phyloP scores from a whole-genome alignment of 2,888 invertebrate species.

The Thyatira batis region DNA sequence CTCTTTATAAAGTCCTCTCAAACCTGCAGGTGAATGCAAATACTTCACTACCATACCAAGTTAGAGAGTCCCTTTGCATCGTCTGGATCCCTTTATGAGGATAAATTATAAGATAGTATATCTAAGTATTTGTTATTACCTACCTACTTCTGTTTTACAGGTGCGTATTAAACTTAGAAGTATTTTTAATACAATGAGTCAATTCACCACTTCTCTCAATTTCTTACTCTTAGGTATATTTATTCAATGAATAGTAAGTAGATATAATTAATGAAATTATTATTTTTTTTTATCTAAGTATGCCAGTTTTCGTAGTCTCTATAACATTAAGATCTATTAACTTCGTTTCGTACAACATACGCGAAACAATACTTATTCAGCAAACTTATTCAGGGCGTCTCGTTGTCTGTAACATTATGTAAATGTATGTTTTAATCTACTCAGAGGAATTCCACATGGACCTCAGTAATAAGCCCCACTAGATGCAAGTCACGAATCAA shows the following conservation, averaged over 20 bases:
- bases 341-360: conserved; percentile 25
- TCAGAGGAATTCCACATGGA: conserved; percentile 37
- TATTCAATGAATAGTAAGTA: no score
- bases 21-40: conserved; percentile 66
- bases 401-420: conserved; percentile 64
- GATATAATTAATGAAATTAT: no score
- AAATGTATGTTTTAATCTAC: conserved; percentile 63
- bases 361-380: conserved; percentile 33
- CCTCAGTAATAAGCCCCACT: conserved; percentile 50
- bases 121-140: conserved; percentile 16
- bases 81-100: conserved; percentile 28
- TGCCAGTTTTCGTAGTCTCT: neutral
- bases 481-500: conserved; percentile 71
- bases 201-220: no score
- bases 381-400: conserved; percentile 52
- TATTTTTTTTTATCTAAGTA: no score
- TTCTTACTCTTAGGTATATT: no score
- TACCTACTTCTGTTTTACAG: neutral
- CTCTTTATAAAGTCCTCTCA: conserved; percentile 47
- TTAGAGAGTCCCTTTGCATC: conserved; percentile 47
- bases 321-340: neutral
- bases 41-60: conserved; percentile 38
- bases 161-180: no score
- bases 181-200: no score
- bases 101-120: conserved; percentile 20